Percentiles rank a stretch among this genome's conserved stretches.
These are phyloP conservation scores for Globodera rostochiensis DNA, from an alignment of 1,140 invertebrate species.

Conservation along the genomic window DNA sequence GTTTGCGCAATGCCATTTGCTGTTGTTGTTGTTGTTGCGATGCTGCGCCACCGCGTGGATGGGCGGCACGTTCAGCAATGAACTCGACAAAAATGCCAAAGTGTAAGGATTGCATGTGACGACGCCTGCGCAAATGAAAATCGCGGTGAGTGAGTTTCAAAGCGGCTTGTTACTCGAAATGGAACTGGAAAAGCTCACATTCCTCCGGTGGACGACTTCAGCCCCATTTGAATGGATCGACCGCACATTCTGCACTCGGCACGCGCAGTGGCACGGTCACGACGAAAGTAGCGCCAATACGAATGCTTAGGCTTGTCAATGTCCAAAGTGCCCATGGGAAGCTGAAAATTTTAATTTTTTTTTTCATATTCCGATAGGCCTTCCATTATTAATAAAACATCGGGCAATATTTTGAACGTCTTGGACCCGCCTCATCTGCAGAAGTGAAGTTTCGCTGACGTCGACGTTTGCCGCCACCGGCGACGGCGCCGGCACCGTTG, in stretches of 20 bases:
- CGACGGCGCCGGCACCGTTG: neutral
- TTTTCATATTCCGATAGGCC: no score
- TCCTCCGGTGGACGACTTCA: neutral
- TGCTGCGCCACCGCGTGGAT: neutral
- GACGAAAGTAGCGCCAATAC: neutral
- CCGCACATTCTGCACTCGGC: neutral
- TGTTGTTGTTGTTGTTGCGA: neutral
- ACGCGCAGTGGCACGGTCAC: neutral
- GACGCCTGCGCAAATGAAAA: neutral
- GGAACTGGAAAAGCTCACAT: neutral
- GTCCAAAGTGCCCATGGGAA: neutral
- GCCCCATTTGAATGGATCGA: neutral
- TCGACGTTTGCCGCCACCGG: neutral
- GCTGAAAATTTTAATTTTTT: neutral
- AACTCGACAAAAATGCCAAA: neutral
- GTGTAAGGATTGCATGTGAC: neutral
- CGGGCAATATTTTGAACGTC: no score
- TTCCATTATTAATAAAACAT: no score
- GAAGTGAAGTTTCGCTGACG: neutral
- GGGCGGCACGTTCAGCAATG: neutral
- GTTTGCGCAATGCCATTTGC: neutral
- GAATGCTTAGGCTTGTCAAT: neutral
- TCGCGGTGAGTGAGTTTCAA: no score
- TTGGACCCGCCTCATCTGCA: no score
- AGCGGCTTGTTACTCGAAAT: no score